Percentiles rank a stretch among this genome's conserved stretches.
These are phyloP conservation scores for Drosophila orosa DNA, from an alignment of 1,140 invertebrate species.

Conservation along the genomic window DNA sequence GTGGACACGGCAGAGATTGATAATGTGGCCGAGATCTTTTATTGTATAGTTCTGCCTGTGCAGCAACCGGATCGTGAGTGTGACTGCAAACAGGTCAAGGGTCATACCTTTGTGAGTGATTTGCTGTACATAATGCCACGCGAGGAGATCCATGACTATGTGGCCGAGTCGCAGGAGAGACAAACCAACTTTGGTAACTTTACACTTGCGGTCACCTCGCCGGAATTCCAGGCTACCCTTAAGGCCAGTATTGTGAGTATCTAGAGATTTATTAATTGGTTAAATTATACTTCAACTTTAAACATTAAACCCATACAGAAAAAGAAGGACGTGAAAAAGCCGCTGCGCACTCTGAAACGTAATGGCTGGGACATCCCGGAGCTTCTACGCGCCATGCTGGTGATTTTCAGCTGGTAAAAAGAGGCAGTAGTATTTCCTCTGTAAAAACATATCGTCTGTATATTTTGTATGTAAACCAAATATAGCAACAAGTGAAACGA, in stretches of 20 bases:
- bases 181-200: conserved; percentile 54
- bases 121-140: conserved; percentile 51
- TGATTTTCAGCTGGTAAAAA: conserved; percentile 61
- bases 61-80: conserved; percentile 16
- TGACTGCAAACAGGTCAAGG: conserved; percentile 45
- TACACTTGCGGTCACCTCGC: conserved; percentile 30
- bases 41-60: conserved; percentile 45
- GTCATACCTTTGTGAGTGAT: conserved; percentile 53
- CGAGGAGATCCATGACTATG: conserved; percentile 33
- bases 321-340: conserved; percentile 45
- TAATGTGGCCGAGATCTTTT: conserved; percentile 53
- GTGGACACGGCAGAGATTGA: conserved; percentile 56
- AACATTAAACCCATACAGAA: conserved; percentile 20
- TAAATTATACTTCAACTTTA: not conserved
- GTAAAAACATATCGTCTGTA: not conserved
- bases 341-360: conserved; percentile 45
- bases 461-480: conserved; percentile 44
- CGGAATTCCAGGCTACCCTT: conserved; percentile 45
- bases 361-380: conserved; percentile 60
- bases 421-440: not conserved
- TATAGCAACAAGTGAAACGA: conserved; percentile 44
- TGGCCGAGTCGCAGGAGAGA: not conserved
- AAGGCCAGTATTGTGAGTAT: conserved; percentile 51
- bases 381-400: conserved; percentile 35
- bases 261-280: not conserved